Base-by-base conservation (phyloP, 2,113 vertebrate genomes). In the Dasyprocta punctata region DNA sequence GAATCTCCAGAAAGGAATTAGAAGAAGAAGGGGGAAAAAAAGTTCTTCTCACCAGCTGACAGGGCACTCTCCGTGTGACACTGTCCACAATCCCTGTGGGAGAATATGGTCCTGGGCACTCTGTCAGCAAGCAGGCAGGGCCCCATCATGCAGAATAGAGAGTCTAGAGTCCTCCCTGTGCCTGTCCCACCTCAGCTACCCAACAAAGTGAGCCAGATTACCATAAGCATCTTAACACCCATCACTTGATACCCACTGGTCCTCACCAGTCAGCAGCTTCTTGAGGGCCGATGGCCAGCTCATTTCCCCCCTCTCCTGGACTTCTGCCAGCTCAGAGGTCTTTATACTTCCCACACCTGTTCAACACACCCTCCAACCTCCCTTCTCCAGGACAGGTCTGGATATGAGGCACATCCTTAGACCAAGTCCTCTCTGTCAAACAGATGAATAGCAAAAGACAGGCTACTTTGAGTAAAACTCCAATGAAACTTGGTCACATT, bases 61-160 rank as follows among this genome's bases (percentile, higher is more conserved):
- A 69, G 20, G 24, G 12, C 0, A 6, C 12, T 22, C 36, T 73
- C 49, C 38, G 0, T 11, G 58, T 22, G 52, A 36, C 5, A 14
- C 56, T 38, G 36, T 22, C 11, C 8, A 11, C 0, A 0, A 11
- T 28, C 47, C 3, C 77, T 8, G 14, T 0, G 6, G 8, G 49
- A 58, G 16, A 2, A 2, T 49, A 38, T 61, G 28, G 33, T 22
- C 38, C 73, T 0, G 1, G 1, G 36, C 33, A 20, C 56, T 61
- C 69, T 69, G 33, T 60, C 33, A n/a, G 41, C 49, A 22, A 77
- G 56, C 12, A 47, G 22, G n/a, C 4, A 14, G 20, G 38, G n/a
- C 38, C 60, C 13, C 20, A 6, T 24, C 28, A 41, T 28, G 63
- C 20, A 12, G 19, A 36, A 44, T 8, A 19, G 41, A 65, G 30